Base-by-base conservation (phyloP, 2,888 invertebrate species). In the Caenorhabditis japonica region DNA sequence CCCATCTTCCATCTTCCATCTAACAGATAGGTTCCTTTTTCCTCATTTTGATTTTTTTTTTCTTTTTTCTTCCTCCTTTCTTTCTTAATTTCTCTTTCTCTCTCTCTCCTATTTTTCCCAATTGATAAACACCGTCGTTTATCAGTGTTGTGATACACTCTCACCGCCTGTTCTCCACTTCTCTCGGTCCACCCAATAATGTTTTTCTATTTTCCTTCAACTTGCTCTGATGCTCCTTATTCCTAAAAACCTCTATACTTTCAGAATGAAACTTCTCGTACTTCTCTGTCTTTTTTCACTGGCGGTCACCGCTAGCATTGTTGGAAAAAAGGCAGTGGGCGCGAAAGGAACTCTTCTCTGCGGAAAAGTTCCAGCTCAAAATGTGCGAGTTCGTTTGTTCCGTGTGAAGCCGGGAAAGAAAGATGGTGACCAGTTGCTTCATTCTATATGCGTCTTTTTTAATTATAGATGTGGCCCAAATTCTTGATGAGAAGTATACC, bases 301-400 rank as follows among this genome's bases (percentile, higher is more conserved):
- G 5, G 52, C 41, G 15, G 19, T 55, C 12, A 36, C 52, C 2
- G 70, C 70, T 21, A 52, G 25, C n/a, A 62, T 64, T 21, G 46
- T 39, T n/a, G 76, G 72, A 39, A 76, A 76, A 58, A 59, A 69
- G 23, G 76, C 69, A 0, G 76, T 76, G 12, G 73, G 70, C 7
- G 73, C 66, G 7, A 72, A 80, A 51, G 81, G 81, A 69, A 77
- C 70, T 8, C 72, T 81, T 23, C 43, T 75, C 19, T 81, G 81
- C 36, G 81, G 81, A 61, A 66, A 60, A 15, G 39, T 68, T 27
- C 77, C 81, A 13, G 81, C 81, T n/a, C 58, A 70, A 21, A 77
- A 77, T 43, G 79, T 79, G 3, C 41, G 56, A 15, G 76, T 81
- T 56, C 70, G 79, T 17, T 51, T 81, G 23, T 81, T 77, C 75